Evolutionary conservation across 1,140 invertebrate species (phyloP).

Genomic region (Apis dorsata): DNA sequence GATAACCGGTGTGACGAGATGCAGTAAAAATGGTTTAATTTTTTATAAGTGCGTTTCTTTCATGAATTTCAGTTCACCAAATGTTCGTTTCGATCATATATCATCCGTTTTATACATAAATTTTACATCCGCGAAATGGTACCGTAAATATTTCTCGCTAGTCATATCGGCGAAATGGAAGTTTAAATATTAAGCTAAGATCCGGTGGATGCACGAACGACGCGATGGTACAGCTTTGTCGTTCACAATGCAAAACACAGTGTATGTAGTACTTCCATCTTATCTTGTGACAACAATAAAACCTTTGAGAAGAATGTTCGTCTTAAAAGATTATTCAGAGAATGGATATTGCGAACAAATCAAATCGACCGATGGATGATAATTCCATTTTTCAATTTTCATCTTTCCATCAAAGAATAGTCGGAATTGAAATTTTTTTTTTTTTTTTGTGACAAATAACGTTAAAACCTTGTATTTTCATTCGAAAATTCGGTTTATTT

Average conservation of each 20-base stretch:
- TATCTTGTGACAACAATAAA: background rate
- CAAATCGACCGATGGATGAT: background rate
- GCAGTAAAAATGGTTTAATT: background rate
- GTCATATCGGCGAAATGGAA: background rate
- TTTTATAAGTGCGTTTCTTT: constrained; percentile 14
- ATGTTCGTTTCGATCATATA: background rate
- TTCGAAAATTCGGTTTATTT: too few species aligned
- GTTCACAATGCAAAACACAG: background rate
- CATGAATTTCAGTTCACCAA: constrained; percentile 18
- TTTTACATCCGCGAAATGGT: background rate
- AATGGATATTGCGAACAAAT: background rate
- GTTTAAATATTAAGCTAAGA: constrained; percentile 26
- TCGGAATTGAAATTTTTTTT: too few species aligned
- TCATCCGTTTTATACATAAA: background rate
- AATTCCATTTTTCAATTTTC: constrained; percentile 5
- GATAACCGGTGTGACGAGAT: background rate
- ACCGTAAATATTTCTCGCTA: background rate
- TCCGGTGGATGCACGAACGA: background rate
- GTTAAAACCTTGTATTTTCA: too few species aligned
- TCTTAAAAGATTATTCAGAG: background rate
- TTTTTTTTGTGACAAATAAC: too few species aligned
- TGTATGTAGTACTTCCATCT: background rate
- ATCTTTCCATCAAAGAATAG: background rate
- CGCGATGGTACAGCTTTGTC: background rate
- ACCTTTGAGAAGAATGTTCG: background rate